Base-by-base conservation (phyloP, 1,140 invertebrate genomes). In the Uloborus diversus region DNA sequence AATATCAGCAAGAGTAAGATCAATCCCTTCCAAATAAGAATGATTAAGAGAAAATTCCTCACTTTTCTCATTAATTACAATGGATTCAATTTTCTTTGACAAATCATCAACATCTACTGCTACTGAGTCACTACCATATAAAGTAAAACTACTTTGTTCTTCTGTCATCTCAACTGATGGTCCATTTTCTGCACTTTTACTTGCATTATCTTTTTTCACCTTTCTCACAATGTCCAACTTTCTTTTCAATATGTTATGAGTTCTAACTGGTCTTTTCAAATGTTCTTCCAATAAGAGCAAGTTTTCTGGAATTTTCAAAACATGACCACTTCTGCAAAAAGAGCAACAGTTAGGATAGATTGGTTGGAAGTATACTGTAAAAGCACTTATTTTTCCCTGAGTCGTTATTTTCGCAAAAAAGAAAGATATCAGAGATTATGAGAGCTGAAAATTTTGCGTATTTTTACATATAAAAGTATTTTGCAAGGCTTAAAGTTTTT, bases 191-290 rank as follows among this genome's bases (percentile, higher is more conserved):
- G 17, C 11, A 7, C 17, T 3, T 17, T 49, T 7, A 5, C 27
- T 28, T 3, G 49, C 33, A 11, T 28, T 56, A 7, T 27, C 35
- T 33, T 64, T 47, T 20, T 85, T 83, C 4, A 84, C 64, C 66
- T 83, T 79, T 56, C 83, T 82, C 3, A 85, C 70, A 28, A 87
- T 62, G 20, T 88, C 88, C 83, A 90, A 90, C 83, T 87, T 92
- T 86, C 86, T 89, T 87, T 96, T 97, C 59, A 93, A 91, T 30
- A 96, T 89, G 88, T 97, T 97, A 84, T 97, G 95, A 59, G 96
- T 89, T 84, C 91, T 90, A 0, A 95, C 90, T 0, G 95, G 94
- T 82, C 94, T 91, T n/a, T 89, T 89, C 85, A 98, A 90, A 85
- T 98, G 95, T 82, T 90, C 88, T 86, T 98, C 96, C 84, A 96